Conservation (phyloP, 1,140 invertebrate genomes). For the Eurosta solidaginis region DNA sequence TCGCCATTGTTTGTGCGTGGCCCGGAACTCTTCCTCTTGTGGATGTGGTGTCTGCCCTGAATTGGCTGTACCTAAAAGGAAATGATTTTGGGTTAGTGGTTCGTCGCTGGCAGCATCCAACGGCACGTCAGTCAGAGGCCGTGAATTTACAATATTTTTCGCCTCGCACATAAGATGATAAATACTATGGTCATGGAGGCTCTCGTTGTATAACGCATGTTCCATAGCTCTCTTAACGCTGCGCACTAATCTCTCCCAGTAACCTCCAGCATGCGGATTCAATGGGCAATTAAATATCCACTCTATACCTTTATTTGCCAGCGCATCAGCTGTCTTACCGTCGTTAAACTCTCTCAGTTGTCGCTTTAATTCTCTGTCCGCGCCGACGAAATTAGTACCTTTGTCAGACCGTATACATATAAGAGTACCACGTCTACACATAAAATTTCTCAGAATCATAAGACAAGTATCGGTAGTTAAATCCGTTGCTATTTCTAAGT, state of each 20-base stretch:
- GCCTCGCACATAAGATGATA: constrained; percentile 40
- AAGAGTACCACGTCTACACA: too few relatives aligned
- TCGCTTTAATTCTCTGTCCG: background rate
- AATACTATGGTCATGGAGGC: constrained; percentile 39
- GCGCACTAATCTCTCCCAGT: constrained; percentile 43
- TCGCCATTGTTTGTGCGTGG: constrained; percentile 29
- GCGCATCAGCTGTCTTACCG: too few relatives aligned
- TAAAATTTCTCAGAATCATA: too few relatives aligned
- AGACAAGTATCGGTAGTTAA: too few relatives aligned
- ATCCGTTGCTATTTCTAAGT: too few relatives aligned
- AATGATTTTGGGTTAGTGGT: constrained; percentile 35
- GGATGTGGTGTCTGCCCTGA: constrained; percentile 4
- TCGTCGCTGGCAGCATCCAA: constrained; percentile 41
- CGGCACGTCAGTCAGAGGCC: constrained; percentile 43
- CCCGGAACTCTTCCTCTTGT: background rate
- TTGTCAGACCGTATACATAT: too few relatives aligned
- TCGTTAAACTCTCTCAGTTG: background rate
- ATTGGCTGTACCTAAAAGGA: constrained; percentile 30
- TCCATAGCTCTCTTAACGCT: constrained; percentile 40
- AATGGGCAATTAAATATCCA: constrained; percentile 16
- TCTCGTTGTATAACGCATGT: constrained; percentile 33
- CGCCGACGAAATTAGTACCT: constrained; percentile 34
- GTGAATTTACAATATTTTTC: constrained; percentile 40
- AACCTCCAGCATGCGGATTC: constrained; percentile 36
- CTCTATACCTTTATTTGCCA: constrained; percentile 20